Percentiles rank a stretch among this genome's conserved stretches.
phyloP scores from a whole-genome alignment of 1,140 invertebrate species.

The Ridgeia piscesae region DNA sequence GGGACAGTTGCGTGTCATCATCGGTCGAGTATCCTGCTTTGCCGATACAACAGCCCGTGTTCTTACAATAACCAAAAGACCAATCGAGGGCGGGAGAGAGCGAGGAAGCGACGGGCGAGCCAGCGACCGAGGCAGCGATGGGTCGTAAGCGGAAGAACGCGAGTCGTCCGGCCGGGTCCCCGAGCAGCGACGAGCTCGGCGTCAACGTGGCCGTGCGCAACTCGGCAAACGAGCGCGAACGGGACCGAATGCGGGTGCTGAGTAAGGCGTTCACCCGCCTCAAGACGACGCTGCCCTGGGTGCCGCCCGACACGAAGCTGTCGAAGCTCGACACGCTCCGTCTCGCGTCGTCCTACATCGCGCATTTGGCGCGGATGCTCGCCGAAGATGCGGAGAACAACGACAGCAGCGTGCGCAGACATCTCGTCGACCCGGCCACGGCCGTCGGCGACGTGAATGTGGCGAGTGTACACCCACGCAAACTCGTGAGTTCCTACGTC shows the following conservation, averaged over 20 bases:
- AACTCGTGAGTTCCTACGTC: background rate
- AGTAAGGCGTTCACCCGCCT: conserved; percentile 88
- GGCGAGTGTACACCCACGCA: background rate
- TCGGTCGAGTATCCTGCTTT: background rate
- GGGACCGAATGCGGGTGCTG: conserved; percentile 88
- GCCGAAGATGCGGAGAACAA: conserved; percentile 52
- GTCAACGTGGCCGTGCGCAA: background rate
- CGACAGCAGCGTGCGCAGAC: conserved; percentile 3
- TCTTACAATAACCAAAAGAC: background rate
- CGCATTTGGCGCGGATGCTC: conserved; percentile 71
- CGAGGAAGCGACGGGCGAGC: background rate
- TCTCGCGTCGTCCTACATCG: conserved; percentile 55
- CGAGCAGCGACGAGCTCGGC: background rate
- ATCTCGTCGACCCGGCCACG: background rate
- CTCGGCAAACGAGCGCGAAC: conserved; percentile 88
- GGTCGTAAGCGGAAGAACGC: conserved; percentile 8
- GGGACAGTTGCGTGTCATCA: background rate
- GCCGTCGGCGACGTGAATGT: background rate
- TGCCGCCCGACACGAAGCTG: conserved; percentile 56
- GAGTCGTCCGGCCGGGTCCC: background rate
- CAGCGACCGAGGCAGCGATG: conserved; percentile 8
- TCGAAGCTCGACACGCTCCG: conserved; percentile 56
- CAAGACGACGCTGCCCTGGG: conserved; percentile 62
- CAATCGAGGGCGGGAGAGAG: background rate
- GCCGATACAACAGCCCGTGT: background rate